Percentiles rank a stretch among this genome's conserved stretches.
phyloP scores from a whole-genome alignment of 1,140 invertebrate species.

The Platorchestia sp. region DNA sequence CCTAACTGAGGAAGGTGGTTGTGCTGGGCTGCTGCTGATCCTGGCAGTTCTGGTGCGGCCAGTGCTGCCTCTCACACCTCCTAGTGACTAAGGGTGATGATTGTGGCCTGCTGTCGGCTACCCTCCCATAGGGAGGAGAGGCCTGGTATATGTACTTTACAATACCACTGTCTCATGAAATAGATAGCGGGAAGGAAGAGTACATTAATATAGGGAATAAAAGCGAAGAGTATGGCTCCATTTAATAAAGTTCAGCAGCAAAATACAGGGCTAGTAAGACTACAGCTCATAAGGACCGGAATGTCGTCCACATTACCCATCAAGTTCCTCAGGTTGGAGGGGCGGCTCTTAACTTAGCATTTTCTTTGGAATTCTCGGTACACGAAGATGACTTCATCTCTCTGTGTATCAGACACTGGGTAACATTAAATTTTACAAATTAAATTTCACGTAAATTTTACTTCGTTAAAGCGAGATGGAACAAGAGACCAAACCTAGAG shows the following conservation, averaged over 20 bases:
- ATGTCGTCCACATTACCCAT: neutral
- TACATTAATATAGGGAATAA: neutral
- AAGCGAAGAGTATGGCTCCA: neutral
- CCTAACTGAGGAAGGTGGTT: no score
- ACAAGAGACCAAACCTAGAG: neutral
- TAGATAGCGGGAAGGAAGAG: no score
- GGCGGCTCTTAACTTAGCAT: neutral
- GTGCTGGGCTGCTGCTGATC: no score
- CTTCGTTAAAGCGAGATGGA: neutral
- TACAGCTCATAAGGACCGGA: neutral
- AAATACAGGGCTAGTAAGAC: neutral
- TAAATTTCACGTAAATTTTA: neutral
- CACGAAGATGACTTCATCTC: neutral
- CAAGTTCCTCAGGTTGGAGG: neutral
- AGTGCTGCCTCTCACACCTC: no score
- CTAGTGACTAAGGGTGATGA: no score
- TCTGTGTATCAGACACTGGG: neutral
- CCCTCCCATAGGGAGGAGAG: no score
- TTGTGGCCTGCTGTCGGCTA: no score
- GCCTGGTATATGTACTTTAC: no score
- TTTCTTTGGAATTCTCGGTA: neutral
- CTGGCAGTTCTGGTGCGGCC: no score
- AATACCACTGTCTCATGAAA: no score
- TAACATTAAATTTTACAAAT: neutral
- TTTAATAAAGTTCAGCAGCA: conserved; percentile 2